phyloP scores from a whole-genome alignment of 2,888 invertebrate genomes.

The Xylophagus ater region DNA sequence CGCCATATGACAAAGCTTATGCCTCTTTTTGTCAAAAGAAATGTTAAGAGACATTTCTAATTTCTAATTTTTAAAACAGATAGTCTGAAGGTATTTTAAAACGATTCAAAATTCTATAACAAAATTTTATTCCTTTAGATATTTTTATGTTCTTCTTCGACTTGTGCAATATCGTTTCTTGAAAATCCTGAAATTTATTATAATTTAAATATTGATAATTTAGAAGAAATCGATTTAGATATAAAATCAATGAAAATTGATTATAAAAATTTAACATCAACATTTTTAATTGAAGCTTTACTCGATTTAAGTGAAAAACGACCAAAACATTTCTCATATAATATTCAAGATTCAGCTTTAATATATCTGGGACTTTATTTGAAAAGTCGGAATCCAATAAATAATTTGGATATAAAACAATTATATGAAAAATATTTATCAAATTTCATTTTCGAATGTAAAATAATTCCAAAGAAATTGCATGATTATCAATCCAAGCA shows the following conservation, averaged over 20 bases:
- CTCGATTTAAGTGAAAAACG: slow-evolving; percentile 42
- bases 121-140: slow-evolving; percentile 22
- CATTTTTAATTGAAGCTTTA: slow-evolving; percentile 45
- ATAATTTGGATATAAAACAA: slow-evolving; percentile 4
- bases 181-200: slow-evolving; percentile 42
- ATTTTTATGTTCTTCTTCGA: slow-evolving; percentile 46
- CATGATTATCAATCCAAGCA: too few relatives aligned
- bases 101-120: too few relatives aligned
- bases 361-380: slow-evolving; percentile 47
- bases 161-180: slow-evolving; percentile 45
- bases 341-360: slow-evolving; percentile 42
- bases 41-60: too few relatives aligned
- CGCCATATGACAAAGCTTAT: too few relatives aligned
- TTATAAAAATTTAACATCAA: slow-evolving; percentile 5
- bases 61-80: too few relatives aligned
- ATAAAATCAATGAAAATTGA: slow-evolving; percentile 4
- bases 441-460: neutral
- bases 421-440: neutral
- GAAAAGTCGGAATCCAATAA: slow-evolving; percentile 31
- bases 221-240: slow-evolving; percentile 1
- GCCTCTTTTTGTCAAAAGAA: too few relatives aligned
- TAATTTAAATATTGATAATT: slow-evolving; percentile 34
- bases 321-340: slow-evolving; percentile 51
- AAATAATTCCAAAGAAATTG: too few relatives aligned
- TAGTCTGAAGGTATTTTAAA: too few relatives aligned